phyloP scores from a whole-genome alignment of 23 tunicate genomes.

The Aplidium turbinatum region DNA sequence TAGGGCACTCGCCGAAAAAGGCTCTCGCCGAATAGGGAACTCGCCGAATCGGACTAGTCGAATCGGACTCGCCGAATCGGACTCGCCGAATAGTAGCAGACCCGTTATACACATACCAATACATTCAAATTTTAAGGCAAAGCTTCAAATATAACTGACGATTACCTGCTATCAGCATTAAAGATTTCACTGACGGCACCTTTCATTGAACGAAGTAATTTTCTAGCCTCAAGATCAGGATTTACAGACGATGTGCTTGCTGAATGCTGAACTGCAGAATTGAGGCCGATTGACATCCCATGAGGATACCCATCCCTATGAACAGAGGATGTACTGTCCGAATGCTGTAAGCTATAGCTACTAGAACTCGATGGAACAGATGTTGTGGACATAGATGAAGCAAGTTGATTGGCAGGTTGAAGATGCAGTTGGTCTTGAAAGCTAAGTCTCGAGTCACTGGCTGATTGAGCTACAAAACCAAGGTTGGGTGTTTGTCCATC shows the following conservation, averaged over 20 bases:
- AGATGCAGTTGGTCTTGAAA: slow-evolving; percentile 8
- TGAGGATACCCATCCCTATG: slow-evolving; percentile 41
- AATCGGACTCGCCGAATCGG: no score
- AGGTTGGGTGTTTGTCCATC: slow-evolving; percentile 68
- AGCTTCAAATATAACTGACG: no score
- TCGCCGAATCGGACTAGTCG: no score
- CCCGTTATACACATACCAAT: no score
- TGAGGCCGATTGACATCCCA: slow-evolving; percentile 20
- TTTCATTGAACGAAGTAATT: no score
- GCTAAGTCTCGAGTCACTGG: slow-evolving; percentile 38
- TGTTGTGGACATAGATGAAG: slow-evolving; percentile 44
- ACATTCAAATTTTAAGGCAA: no score
- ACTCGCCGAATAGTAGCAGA: no score
- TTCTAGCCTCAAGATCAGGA: slow-evolving; percentile 28
- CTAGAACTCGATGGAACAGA: slow-evolving; percentile 73
- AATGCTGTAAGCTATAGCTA: slow-evolving; percentile 59
- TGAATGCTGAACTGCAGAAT: slow-evolving; percentile 48
- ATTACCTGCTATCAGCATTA: slow-evolving; percentile 23
- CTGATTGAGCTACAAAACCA: slow-evolving; percentile 39
- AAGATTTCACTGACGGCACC: background rate
- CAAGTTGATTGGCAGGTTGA: background rate
- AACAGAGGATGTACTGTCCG: slow-evolving; percentile 62
- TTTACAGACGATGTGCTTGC: slow-evolving; percentile 65
- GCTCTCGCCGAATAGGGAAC: no score
- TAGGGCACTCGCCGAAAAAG: no score